phyloP scores from a whole-genome alignment of 2,797 vertebrate species.

The Neoniphon sammara region DNA sequence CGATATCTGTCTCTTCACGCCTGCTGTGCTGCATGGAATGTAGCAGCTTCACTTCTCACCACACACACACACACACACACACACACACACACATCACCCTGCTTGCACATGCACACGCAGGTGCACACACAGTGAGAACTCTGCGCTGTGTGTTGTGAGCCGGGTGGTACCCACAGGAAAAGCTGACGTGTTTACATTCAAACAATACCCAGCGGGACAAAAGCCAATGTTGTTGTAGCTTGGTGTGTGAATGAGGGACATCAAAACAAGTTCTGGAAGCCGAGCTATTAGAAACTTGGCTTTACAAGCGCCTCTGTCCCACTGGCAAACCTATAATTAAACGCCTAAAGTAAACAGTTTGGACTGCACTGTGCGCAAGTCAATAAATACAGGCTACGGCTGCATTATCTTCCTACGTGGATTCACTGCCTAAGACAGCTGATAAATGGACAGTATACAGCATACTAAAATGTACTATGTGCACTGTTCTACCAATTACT shows the following conservation, averaged over 20 bases:
- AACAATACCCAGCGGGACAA: constrained; percentile 64
- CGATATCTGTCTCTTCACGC: constrained; percentile 57
- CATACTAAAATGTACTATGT: too few species aligned
- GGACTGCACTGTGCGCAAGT: constrained; percentile 28
- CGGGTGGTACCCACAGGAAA: constrained; percentile 60
- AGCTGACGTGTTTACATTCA: constrained; percentile 71
- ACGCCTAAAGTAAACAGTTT: constrained; percentile 24
- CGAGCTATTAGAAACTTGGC: not conserved
- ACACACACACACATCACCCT: constrained; percentile 1
- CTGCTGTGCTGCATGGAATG: constrained; percentile 62
- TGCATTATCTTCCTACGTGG: constrained; percentile 3
- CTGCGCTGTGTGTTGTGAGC: constrained; percentile 20
- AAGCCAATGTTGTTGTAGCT: constrained; percentile 51
- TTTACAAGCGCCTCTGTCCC: constrained; percentile 16
- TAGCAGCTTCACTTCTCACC: constrained; percentile 13
- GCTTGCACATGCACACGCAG: constrained; percentile 5
- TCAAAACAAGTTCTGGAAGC: constrained; percentile 38
- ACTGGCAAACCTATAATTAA: constrained; percentile 29
- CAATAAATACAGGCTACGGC: constrained; percentile 18
- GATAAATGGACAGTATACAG: not conserved
- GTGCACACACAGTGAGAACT: constrained; percentile 2
- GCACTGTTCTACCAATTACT: not conserved
- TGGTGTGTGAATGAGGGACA: constrained; percentile 37
- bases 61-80: not conserved
- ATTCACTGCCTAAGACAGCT: not conserved